Conservation (phyloP, 2,888 invertebrate species). For the Dynastes tityus region DNA sequence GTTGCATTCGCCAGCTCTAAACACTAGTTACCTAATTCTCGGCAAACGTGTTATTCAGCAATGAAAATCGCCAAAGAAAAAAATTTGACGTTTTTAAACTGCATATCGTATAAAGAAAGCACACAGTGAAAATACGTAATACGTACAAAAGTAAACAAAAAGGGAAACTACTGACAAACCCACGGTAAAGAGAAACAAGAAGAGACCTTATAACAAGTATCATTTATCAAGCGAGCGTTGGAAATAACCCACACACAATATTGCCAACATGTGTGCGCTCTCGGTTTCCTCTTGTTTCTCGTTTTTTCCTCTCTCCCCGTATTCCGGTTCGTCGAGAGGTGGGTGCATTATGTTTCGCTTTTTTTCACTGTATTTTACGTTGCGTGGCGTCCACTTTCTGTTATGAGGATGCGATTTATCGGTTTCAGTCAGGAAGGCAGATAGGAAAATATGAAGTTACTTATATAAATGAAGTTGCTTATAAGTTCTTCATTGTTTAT, state of each 20-base stretch:
- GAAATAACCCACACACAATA: conserved; percentile 41
- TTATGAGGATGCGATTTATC: conserved; percentile 14
- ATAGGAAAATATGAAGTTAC: background rate
- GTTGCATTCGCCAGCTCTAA: too few relatives aligned
- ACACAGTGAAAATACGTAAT: too few relatives aligned
- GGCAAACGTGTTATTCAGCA: too few relatives aligned
- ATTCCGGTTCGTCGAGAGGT: conserved; percentile 32
- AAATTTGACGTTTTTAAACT: too few relatives aligned
- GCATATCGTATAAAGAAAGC: too few relatives aligned
- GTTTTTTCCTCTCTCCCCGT: conserved; percentile 11
- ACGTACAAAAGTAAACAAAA: conserved; percentile 15
- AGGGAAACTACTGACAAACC: conserved; percentile 28
- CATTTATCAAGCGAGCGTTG: conserved; percentile 35
- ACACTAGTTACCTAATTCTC: too few relatives aligned
- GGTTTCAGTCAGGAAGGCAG: conserved; percentile 14
- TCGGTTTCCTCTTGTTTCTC: conserved; percentile 20
- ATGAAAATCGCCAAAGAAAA: too few relatives aligned
- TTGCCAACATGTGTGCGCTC: conserved; percentile 36
- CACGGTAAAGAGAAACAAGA: conserved; percentile 31
- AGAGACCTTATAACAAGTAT: conserved; percentile 33
- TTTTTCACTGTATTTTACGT: conserved; percentile 1
- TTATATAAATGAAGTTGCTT: too few relatives aligned
- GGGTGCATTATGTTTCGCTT: conserved; percentile 21
- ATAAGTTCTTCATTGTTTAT: too few relatives aligned
- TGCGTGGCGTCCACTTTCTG: background rate